Base-by-base conservation (phyloP, 2,888 invertebrate genomes). In the Pedicia rivosa region DNA sequence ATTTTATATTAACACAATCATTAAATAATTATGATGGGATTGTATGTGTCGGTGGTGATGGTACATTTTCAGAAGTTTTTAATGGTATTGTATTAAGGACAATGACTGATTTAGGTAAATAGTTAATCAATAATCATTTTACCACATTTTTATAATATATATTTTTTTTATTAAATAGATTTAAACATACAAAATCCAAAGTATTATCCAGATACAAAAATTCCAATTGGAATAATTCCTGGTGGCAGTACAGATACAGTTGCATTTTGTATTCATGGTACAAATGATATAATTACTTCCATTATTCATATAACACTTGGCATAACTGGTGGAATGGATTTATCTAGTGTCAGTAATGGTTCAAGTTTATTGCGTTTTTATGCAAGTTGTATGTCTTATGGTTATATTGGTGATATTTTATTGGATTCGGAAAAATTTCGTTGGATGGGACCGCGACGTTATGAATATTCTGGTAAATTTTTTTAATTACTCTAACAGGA, bases 391-490 rank as follows among this genome's bases (percentile, higher is more conserved):
- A 65, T 84, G 42, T 81, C 80, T 41, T 88, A 87, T 54, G 88
- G 88, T 2, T 88, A 80, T 60, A 68, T 87, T 48, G 88, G 87
- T 3, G 86, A 88, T 58, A 74, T 82, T 25, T 69, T 84, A 14
- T 66, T 71, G 41, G 78, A 81, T 48, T 84, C 84, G 51, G 86
- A 87, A 49, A 70, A 72, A 42, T 74, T 79, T 48, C 66, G 87
- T 30, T 86, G 83, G 79, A 78, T 88, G 77, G 88, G 88, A 26
- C 84, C 87, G 12, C 71, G 72, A 44, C 65, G 87, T 44, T 88
- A 88, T 53, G 78, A 81, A 49, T 78, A 77, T 57, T 72, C 78
- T 37, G 83, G 79, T 75, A 72, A 72, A 45, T 66, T 76, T 31
- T 50, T 77, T 8, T 57, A 61, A 8, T n/a, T 76, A 76, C 49